Evolutionary conservation across 1,140 invertebrate genomes (phyloP), one percentile per base, ranked within the genome.

Genomic region (Pseudomyrmex gracilis): DNA sequence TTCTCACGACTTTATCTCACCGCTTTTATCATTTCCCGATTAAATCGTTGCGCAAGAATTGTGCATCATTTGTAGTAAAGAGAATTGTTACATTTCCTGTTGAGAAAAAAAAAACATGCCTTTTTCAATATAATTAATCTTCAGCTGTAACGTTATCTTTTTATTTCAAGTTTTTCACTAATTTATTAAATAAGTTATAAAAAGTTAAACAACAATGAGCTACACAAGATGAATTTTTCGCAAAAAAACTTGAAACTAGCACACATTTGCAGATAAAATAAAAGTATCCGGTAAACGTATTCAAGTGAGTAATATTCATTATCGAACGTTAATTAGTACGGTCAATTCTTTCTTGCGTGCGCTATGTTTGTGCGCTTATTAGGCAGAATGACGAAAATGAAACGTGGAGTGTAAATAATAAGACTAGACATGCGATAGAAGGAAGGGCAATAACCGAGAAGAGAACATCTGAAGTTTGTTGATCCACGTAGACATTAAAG

Each of bases 391-490:
- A 89, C 78, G 87, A 89, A 89, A 89, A 88, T 78, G 80, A 88
- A 85, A 88, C 53, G 51, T 71, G 85, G 87, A 78, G 87, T 87
- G 85, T 82, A 80, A 70, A 86, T 74, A 89, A 87, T 83, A 89
- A 76, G 73, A 66, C 70, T 51, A 73, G 83, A 88, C 90, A 91
- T 88, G 90, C 90, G 87, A 91, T 89, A 34, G 7, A 5, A 55
- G 51, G 73, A 83, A 85, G 83, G 84, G 88, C 91, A 91, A 90
- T 86, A 91, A 89, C 91, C 91, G 88, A 86, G 88, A 86, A 82
- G 88, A 87, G 84, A 82, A 43, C 70, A 47, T 71, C 45, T 45
- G 15, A 68, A 80, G 66, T 77, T 76, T 55, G 51, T 58, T n/a
- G 51, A 53, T 57, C 51, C 76, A 58, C 17, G 22, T 58, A 80